Evolutionary conservation across 2,113 vertebrate genomes (phyloP).

Genomic region (Gila orcuttii): DNA sequence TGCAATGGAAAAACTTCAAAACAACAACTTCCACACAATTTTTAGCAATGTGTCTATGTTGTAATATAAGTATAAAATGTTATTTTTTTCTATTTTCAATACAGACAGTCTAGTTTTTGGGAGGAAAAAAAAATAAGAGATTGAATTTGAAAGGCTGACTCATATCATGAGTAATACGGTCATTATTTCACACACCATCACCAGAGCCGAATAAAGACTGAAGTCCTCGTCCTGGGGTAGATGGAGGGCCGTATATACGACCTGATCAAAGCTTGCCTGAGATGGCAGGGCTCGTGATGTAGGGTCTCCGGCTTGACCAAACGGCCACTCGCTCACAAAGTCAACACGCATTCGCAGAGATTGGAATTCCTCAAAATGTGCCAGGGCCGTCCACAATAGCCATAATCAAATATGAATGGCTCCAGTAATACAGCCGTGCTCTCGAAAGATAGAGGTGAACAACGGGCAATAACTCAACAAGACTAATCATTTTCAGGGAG

Average conservation of each 20-base stretch:
- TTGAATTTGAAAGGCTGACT: not conserved
- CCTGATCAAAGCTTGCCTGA: conserved; percentile 42
- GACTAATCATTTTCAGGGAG: conserved; percentile 48
- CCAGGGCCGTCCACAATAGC: conserved; percentile 37
- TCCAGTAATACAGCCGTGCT: conserved; percentile 37
- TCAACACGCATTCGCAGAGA: conserved; percentile 34
- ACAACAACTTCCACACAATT: not conserved
- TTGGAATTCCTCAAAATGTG: conserved; percentile 16
- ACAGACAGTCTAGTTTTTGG: not conserved
- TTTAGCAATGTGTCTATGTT: not conserved
- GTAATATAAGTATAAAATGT: not conserved
- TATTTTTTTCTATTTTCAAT: not conserved
- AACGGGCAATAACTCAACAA: conserved; percentile 52
- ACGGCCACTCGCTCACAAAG: not conserved
- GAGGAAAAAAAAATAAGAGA: not conserved
- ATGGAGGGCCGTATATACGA: not conserved
- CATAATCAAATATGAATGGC: conserved; percentile 59
- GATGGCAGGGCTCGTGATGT: conserved; percentile 7
- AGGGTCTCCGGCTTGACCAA: conserved; percentile 28
- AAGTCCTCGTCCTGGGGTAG: not conserved
- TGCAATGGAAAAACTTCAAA: not conserved
- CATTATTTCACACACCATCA: conserved; percentile 1
- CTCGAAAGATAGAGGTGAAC: conserved; percentile 47
- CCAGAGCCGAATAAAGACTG: not conserved
- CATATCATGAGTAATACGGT: not conserved